Percentiles rank a stretch among this genome's conserved stretches.
phyloP scores from a whole-genome alignment of 2,797 vertebrate genomes.

The Rhabdophis nuchalis region DNA sequence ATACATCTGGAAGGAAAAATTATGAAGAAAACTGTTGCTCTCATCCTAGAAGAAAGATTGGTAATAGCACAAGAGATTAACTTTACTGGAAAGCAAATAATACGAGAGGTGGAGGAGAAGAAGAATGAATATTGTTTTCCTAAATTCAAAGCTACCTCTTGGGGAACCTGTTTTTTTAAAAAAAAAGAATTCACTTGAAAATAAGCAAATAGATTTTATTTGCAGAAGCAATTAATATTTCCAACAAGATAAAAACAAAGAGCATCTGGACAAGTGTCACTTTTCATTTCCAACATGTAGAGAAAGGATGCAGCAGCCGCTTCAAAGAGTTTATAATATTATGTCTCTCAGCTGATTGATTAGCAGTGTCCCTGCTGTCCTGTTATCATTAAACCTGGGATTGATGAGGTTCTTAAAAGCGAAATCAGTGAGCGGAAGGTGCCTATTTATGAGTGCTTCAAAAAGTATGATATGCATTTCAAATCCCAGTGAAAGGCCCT shows the following conservation, averaged over 20 bases:
- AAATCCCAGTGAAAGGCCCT: neutral
- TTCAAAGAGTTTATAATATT: slow-evolving; percentile 15
- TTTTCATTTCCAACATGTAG: neutral
- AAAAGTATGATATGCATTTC: neutral
- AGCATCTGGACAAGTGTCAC: neutral
- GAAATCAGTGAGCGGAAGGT: neutral
- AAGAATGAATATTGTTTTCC: neutral
- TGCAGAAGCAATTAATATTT: neutral
- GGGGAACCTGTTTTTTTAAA: neutral
- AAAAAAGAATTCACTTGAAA: neutral
- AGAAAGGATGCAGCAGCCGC: neutral
- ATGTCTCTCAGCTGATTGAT: slow-evolving; percentile 1
- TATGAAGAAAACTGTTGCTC: neutral
- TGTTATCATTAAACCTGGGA: neutral
- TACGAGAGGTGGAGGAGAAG: neutral
- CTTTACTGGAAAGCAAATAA: neutral
- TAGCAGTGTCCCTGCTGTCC: neutral
- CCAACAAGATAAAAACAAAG: neutral
- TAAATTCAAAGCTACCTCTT: neutral
- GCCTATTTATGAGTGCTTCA: neutral
- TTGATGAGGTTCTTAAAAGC: slow-evolving; percentile 25
- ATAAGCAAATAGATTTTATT: neutral
- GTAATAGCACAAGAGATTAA: too few species aligned
- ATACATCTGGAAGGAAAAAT: neutral
- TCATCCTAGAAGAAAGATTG: neutral